Evolutionary conservation across 2,113 vertebrate species (phyloP).

Genomic region (Neomonachus schauinslandi): DNA sequence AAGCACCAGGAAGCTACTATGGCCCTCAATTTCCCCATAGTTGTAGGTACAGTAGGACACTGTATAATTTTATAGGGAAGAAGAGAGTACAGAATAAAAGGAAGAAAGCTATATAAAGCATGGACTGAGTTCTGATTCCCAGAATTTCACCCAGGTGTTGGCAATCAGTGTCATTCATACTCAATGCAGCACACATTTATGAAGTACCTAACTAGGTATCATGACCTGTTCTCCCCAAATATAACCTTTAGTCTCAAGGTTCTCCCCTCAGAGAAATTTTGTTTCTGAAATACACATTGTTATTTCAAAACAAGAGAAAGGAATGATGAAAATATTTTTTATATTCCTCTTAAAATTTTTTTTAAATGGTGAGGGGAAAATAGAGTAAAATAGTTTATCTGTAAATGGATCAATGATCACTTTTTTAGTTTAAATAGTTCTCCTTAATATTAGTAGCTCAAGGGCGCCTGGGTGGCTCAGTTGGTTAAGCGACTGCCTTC

Average conservation of each 20-base stretch:
- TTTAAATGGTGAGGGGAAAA: neutral
- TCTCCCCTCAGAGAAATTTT: neutral
- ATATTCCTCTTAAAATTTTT: conserved; percentile 4
- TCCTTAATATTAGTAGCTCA: neutral
- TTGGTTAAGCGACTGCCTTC: too few species aligned
- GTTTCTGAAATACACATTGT: neutral
- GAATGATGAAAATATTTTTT: neutral
- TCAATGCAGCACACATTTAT: neutral
- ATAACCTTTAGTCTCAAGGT: neutral
- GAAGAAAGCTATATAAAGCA: neutral
- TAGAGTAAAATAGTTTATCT: neutral
- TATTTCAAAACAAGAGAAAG: neutral
- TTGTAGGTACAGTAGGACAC: neutral
- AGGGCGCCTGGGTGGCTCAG: neutral
- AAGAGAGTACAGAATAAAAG: neutral
- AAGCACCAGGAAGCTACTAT: neutral
- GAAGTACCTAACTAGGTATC: neutral
- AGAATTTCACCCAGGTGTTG: neutral
- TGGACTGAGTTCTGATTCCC: neutral
- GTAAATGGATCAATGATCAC: conserved; percentile 3
- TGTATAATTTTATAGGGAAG: neutral
- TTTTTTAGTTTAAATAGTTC: conserved; percentile 22
- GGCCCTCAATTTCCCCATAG: neutral
- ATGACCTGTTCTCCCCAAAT: neutral
- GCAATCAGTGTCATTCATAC: neutral